A percentile compares a stretch with the other conserved stretches of the same genome.
phyloP scores from a whole-genome alignment of 2,797 vertebrate species.

The Cossypha caffra region DNA sequence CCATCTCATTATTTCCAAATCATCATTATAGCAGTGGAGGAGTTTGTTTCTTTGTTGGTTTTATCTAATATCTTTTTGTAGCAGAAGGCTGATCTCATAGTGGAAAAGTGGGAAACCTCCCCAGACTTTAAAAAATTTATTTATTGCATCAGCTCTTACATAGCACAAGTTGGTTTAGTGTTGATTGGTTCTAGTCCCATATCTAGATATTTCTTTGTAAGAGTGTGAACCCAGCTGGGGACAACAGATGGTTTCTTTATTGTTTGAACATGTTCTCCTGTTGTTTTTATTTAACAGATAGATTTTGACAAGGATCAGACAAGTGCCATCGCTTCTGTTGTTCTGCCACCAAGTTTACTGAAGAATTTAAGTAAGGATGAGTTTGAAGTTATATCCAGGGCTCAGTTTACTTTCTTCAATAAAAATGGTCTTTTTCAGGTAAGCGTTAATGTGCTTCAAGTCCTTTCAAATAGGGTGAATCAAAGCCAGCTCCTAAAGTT shows the following conservation, averaged over 20 bases:
- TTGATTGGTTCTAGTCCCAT: background rate
- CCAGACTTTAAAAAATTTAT: background rate
- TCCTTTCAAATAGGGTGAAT: background rate
- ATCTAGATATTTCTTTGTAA: background rate
- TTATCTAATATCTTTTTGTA: background rate
- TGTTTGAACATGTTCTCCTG: background rate
- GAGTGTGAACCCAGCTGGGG: background rate
- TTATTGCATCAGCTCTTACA: background rate
- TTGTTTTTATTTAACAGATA: constrained; percentile 79
- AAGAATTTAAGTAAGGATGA: constrained; percentile 79
- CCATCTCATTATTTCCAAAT: background rate
- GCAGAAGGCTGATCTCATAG: background rate
- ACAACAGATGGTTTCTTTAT: background rate
- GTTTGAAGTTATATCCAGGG: constrained; percentile 81
- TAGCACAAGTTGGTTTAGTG: background rate
- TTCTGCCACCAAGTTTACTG: constrained; percentile 86
- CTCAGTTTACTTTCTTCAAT: constrained; percentile 95
- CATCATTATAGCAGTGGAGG: background rate
- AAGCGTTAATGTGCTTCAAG: background rate
- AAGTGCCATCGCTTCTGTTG: constrained; percentile 84
- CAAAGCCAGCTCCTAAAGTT: background rate
- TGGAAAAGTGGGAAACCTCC: background rate
- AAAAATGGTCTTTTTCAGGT: constrained; percentile 93
- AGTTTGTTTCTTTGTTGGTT: background rate
- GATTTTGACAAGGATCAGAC: constrained; percentile 80